Percentiles rank a stretch among this genome's conserved stretches.
Evolutionary conservation across 2,113 vertebrate species (phyloP).

Genomic region (Datnioides undecimradiatus): DNA sequence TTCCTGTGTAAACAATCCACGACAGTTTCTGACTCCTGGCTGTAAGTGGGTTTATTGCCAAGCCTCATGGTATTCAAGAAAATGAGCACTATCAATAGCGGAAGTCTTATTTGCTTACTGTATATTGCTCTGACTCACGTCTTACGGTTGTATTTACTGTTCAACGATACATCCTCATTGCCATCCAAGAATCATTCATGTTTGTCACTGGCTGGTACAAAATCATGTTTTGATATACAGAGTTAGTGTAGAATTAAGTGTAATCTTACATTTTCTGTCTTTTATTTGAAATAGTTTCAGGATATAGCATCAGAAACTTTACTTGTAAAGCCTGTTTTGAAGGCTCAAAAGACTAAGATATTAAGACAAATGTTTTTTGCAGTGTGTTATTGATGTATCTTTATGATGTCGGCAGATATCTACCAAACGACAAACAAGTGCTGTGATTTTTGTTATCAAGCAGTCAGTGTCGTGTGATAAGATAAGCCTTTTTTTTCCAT

Average conservation of each 20-base stretch:
- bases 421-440: conserved; percentile 5
- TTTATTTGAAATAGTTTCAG: not conserved
- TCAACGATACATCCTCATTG: not conserved
- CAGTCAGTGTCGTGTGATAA: not conserved
- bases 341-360: not conserved
- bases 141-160: conserved; percentile 29
- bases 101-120: conserved; percentile 19
- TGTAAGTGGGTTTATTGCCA: conserved; percentile 21
- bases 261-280: not conserved
- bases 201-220: not conserved
- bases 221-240: not conserved
- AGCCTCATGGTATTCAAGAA: not conserved
- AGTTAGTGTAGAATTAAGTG: not conserved
- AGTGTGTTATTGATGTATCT: not conserved
- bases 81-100: not conserved
- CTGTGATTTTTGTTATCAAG: conserved; percentile 4
- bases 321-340: not conserved
- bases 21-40: not conserved
- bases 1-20: conserved; percentile 32
- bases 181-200: not conserved
- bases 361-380: not conserved
- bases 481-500: conserved; percentile 11
- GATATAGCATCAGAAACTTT: not conserved
- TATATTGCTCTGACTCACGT: conserved; percentile 23
- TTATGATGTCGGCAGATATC: conserved; percentile 18